Evolutionary conservation across 2,888 invertebrate species (phyloP).

Genomic region (Epinotia nisella): DNA sequence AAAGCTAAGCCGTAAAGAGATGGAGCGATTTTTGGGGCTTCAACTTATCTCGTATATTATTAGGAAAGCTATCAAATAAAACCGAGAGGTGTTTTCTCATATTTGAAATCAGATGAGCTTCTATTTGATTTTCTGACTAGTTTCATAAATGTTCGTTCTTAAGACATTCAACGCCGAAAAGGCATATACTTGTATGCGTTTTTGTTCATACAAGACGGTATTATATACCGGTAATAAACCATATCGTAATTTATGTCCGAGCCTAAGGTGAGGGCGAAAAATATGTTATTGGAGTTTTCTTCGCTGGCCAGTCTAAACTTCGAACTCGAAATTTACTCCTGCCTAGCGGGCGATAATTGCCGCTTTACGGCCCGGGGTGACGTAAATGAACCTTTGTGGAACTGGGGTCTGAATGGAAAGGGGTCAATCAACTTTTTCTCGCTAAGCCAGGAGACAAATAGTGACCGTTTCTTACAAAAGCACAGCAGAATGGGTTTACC

Average conservation of each 20-base stretch:
- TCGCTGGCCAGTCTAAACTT: not conserved
- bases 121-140: too few relatives aligned
- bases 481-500: too few relatives aligned
- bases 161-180: too few relatives aligned
- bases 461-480: too few relatives aligned
- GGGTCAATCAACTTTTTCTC: too few relatives aligned
- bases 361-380: not conserved
- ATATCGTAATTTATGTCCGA: not conserved
- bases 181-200: too few relatives aligned
- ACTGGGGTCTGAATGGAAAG: too few relatives aligned
- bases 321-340: not conserved
- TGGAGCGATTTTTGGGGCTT: not conserved
- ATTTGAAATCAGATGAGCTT: too few relatives aligned
- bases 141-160: too few relatives aligned
- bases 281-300: not conserved
- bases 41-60: not conserved
- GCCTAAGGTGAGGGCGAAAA: not conserved
- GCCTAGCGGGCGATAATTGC: not conserved
- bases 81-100: too few relatives aligned
- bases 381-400: not conserved
- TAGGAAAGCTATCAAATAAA: too few relatives aligned
- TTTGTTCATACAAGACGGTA: not conserved
- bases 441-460: too few relatives aligned
- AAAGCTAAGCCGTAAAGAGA: not conserved
- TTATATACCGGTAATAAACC: not conserved